Evolutionary conservation across 2,797 vertebrate genomes (phyloP).

Genomic region (Coendou prehensilis): DNA sequence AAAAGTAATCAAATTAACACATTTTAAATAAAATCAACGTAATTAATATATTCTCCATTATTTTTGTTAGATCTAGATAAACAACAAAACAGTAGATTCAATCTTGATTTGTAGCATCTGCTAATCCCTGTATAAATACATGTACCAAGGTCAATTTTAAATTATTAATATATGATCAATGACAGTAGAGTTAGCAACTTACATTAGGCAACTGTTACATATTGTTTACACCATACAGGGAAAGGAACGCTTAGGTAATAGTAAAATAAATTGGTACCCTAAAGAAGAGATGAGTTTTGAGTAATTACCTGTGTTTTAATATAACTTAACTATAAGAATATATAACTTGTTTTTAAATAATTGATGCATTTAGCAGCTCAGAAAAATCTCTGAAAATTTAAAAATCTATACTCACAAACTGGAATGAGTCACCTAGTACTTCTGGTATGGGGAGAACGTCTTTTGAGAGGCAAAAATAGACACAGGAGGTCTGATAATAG

Average conservation of each 20-base stretch:
- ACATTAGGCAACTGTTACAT: fast-evolving
- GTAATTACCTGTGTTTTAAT: not conserved
- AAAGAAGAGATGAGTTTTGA: not conserved
- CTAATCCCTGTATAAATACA: not conserved
- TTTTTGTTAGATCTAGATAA: not conserved
- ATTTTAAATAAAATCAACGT: not conserved
- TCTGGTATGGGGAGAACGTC: not conserved
- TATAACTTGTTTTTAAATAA: slow-evolving; percentile 33
- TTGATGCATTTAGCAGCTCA: not conserved
- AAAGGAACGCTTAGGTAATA: not conserved
- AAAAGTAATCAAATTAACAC: not conserved
- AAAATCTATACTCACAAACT: not conserved
- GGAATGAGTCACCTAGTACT: not conserved
- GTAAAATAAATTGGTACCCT: not conserved
- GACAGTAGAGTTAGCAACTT: not conserved
- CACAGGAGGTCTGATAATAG: not conserved
- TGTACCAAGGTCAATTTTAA: not conserved
- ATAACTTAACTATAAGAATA: not conserved
- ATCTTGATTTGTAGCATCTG: not conserved
- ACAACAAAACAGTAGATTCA: not conserved
- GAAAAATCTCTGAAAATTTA: not conserved
- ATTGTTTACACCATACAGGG: not conserved
- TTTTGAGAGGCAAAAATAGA: not conserved
- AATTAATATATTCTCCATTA: not conserved
- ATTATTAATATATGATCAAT: not conserved